Evolutionary conservation across 2,113 vertebrate genomes (phyloP), one percentile per base, ranked within the genome.

Genomic region (Leuciscus idus): DNA sequence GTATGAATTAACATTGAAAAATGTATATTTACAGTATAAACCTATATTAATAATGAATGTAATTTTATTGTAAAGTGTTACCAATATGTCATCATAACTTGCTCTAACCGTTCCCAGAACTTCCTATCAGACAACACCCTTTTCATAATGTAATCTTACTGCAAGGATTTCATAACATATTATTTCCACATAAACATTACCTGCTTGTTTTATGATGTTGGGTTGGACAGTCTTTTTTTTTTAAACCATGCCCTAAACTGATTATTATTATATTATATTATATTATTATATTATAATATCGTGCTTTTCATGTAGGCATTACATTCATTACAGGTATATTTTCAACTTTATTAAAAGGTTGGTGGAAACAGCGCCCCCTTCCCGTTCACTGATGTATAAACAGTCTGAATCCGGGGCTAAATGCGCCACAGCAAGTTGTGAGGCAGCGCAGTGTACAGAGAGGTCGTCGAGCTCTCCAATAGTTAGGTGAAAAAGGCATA

Each of bases 381-480:
- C 1, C 28, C 48, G 74, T 2, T 4, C 1, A 6, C 17, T 19
- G 7, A 10, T 12, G 19, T 12, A 11, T 28, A 50, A 17, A 10
- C 61, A 64, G 48, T 26, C 74, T 36, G 28, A 26, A 19, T 79
- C 28, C 23, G 6, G 52, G 50, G n/a, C 81, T 87, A 86, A 87
- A 89, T 89, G 75, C 88, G 88, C 52, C 88, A 89, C 86, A 89
- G 79, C 68, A 50, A 83, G 57, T 76, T 76, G 33, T 1, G 57
- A 28, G 33, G 46, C 26, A 11, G 74, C 48, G 30, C 46, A 48
- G 6, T 26, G 78, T 15, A 39, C 36, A 85, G 19, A 55, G 48
- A 81, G 61, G 62, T 59, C 79, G 84, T 80, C 46, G n/a, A 43
- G 28, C 72, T 82, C 23, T 28, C 28, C 73, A 19, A 19, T 75